Percentiles rank a stretch among this genome's conserved stretches.
Evolutionary conservation across 1,140 invertebrate genomes (phyloP).

Genomic region (Calliphora vicina): DNA sequence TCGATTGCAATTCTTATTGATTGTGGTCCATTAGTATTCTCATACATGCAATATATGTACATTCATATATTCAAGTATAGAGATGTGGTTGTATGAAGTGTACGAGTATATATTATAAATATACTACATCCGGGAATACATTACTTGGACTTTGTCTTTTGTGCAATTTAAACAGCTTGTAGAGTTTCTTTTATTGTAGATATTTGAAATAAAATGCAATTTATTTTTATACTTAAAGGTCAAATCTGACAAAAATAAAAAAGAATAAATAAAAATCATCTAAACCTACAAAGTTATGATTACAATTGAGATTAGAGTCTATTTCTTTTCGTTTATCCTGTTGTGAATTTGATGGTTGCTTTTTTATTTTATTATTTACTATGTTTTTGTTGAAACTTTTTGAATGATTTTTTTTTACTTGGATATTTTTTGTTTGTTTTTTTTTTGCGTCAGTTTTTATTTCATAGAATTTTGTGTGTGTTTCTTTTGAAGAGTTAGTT

Average conservation of each 20-base stretch:
- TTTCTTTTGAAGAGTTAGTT: neutral
- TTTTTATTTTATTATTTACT: neutral
- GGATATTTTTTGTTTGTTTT: neutral
- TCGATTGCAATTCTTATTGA: no score
- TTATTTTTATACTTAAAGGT: neutral
- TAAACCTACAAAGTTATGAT: constrained; percentile 3
- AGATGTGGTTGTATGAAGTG: no score
- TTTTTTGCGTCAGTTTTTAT: neutral
- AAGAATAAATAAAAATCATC: neutral
- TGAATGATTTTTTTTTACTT: neutral
- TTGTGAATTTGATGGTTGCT: constrained; percentile 12
- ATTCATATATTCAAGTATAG: no score
- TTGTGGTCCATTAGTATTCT: no score
- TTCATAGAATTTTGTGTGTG: neutral
- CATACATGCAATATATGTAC: no score
- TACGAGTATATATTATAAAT: no score
- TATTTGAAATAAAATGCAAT: neutral
- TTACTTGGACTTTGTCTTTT: no score
- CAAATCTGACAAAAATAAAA: neutral
- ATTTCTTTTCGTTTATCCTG: constrained; percentile 39
- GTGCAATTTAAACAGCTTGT: no score
- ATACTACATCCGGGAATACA: no score
- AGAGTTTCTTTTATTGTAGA: no score
- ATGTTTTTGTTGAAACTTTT: constrained; percentile 3
- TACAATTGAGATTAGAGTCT: constrained; percentile 30